A percentile compares a stretch with the other conserved stretches of the same genome.
Conservation (phyloP, 2,797 vertebrate species). For the Odontamblyopus rebecca region DNA sequence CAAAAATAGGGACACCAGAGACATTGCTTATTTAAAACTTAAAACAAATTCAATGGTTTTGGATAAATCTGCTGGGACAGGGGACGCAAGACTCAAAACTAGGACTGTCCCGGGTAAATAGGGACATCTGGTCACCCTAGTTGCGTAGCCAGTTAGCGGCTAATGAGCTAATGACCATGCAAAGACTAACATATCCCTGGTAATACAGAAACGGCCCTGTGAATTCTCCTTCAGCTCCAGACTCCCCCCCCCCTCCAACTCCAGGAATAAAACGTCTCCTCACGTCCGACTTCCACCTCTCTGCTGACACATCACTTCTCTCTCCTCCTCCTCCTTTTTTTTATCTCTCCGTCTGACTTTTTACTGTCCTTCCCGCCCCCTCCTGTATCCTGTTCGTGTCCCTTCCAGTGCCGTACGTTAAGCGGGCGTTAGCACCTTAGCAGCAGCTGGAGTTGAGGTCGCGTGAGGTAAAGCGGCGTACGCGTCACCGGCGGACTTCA, state of each 20-base stretch:
- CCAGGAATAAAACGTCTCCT: conserved; percentile 64
- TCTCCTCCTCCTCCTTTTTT: conserved; percentile 42
- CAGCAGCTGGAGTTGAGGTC: conserved; percentile 62
- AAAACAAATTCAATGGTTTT: too few relatives aligned
- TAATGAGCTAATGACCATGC: conserved; percentile 62
- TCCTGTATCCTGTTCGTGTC: conserved; percentile 54
- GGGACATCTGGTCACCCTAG: too few relatives aligned
- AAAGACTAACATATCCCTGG: conserved; percentile 52
- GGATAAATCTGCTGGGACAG: too few relatives aligned
- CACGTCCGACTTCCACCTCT: conserved; percentile 69
- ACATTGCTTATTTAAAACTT: too few relatives aligned
- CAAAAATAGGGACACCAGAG: too few relatives aligned
- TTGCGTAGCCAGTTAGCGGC: conserved; percentile 54
- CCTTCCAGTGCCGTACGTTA: conserved; percentile 48
- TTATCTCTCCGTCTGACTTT: conserved; percentile 68
- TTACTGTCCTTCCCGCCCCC: conserved; percentile 61
- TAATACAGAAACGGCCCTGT: conserved; percentile 44
- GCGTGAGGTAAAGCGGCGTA: conserved; percentile 51
- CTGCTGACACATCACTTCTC: conserved; percentile 75
- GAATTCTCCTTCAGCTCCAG: conserved; percentile 33
- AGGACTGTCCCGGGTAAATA: too few relatives aligned
- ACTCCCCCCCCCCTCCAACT: conserved; percentile 53
- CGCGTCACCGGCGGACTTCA: conserved; percentile 32
- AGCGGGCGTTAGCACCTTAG: conserved; percentile 48
- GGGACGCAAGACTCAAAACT: too few relatives aligned